Percentiles rank a stretch among this genome's conserved stretches.
Conservation (phyloP, 2,113 vertebrate genomes). For the Lates calcarifer region DNA sequence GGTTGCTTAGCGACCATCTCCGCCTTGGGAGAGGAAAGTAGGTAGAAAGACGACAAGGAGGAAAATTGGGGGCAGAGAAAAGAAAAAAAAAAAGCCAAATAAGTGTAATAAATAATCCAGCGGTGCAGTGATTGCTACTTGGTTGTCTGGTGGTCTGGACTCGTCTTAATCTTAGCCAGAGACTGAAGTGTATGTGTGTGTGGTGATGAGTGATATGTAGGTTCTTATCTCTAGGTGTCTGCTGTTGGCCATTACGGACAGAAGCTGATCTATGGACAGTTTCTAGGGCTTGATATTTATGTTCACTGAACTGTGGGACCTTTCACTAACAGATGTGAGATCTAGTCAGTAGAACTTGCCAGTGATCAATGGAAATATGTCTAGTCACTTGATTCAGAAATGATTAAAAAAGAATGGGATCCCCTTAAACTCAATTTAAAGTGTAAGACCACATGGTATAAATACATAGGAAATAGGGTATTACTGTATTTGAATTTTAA, state of each 20-base stretch:
- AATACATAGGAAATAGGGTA: background rate
- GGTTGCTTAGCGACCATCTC: slow-evolving; percentile 80
- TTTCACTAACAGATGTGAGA: background rate
- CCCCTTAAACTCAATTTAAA: background rate
- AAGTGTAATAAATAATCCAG: slow-evolving; percentile 60
- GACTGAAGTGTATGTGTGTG: slow-evolving; percentile 14
- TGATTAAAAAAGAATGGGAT: background rate
- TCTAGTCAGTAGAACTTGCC: background rate
- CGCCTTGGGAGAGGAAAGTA: slow-evolving; percentile 64
- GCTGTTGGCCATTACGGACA: background rate
- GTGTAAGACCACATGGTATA: too few species aligned
- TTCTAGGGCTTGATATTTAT: background rate
- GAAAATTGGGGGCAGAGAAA: slow-evolving; percentile 51
- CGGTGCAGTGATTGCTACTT: slow-evolving; percentile 34
- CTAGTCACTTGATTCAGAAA: background rate
- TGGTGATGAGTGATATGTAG: background rate
- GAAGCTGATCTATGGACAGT: background rate
- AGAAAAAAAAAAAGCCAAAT: slow-evolving; percentile 8
- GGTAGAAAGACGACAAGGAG: slow-evolving; percentile 46
- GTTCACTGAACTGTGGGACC: background rate
- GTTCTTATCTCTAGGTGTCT: background rate
- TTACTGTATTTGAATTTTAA: background rate
- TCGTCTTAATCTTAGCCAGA: slow-evolving; percentile 3
- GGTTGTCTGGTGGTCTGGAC: slow-evolving; percentile 40
- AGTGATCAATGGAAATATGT: background rate